Percentiles rank a stretch among this genome's conserved stretches.
Evolutionary conservation across 2,888 invertebrate genomes (phyloP).

Genomic region (Glyphotaelius pellucidus): DNA sequence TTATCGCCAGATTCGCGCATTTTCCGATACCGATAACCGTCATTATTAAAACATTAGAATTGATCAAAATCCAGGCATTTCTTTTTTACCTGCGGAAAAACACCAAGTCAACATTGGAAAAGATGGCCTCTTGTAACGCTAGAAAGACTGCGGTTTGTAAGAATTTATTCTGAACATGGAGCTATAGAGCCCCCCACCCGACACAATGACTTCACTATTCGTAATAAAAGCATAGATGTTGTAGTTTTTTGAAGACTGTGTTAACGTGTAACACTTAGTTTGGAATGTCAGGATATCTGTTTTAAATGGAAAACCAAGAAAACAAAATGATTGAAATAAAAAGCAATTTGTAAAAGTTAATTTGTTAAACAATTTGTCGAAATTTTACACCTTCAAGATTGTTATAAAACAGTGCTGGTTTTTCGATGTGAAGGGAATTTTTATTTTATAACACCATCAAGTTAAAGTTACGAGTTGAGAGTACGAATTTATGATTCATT

Average conservation of each 20-base stretch:
- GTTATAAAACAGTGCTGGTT: neutral
- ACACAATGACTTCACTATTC: too few relatives aligned
- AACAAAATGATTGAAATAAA: neutral
- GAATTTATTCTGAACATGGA: too few relatives aligned
- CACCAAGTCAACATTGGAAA: neutral
- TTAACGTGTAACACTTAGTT: neutral
- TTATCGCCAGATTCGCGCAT: slow-evolving; percentile 9
- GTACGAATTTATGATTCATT: too few relatives aligned
- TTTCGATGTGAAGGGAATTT: neutral
- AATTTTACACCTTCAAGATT: neutral
- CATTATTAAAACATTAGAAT: neutral
- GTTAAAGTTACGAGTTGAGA: neutral
- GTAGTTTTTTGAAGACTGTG: too few relatives aligned
- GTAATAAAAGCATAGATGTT: too few relatives aligned
- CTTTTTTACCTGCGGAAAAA: neutral
- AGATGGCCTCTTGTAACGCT: neutral
- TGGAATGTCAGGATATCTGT: neutral
- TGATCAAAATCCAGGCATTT: neutral
- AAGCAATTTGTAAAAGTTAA: too few relatives aligned
- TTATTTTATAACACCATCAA: neutral
- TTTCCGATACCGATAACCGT: neutral
- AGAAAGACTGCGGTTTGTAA: too few relatives aligned
- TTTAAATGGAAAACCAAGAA: neutral
- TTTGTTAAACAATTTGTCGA: neutral
- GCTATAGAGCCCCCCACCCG: too few relatives aligned